Base-by-base conservation (phyloP, 1,140 invertebrate genomes). In the Antheraea pernyi region DNA sequence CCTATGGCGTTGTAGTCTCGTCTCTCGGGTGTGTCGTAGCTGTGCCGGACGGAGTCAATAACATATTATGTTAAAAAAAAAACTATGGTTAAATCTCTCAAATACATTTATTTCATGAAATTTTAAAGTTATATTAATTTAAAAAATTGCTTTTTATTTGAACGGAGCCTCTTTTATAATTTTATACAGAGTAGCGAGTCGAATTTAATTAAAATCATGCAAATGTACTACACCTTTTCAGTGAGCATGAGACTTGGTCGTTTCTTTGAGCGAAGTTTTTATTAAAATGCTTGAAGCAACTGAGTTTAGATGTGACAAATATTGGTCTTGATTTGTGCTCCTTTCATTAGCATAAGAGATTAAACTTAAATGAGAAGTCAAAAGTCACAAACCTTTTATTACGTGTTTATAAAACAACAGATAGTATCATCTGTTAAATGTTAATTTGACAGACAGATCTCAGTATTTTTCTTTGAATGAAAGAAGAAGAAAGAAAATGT, bases 141-240 rank as follows among this genome's bases (percentile, higher is more conserved):
- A 36, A 63, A 37, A 37, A 9, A 6, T 36, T n/a, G 16, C 0
- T 16, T 10, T 16, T 63, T 37, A 62, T 63, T 63, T 63, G 18
- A 63, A 11, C 5, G 22, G 36, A 65, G 73, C 46, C 64, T 73
- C 72, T 81, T 75, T 75, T 72, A 75, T 70, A 71, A 66, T 79
- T 84, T 77, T 75, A 77, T 70, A 75, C 70, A 77, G 16, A 70
- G 70, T 65, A 65, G 69, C 70, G 62, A 75, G 71, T 74, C 65
- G 79, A 82, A 78, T 85, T 83, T 81, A 85, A 85, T 83, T 81
- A 79, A 80, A 85, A 80, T 79, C 76, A 80, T 85, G 79, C 76
- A 83, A 85, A 83, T 83, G 74, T 78, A 82, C 72, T 78, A 82
- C 72, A 78, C 75, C 80, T 80, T 74, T 75, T 64, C 70, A 72